Evolutionary conservation across 2,797 vertebrate species (phyloP).

Genomic region (Trematomus bernacchii): DNA sequence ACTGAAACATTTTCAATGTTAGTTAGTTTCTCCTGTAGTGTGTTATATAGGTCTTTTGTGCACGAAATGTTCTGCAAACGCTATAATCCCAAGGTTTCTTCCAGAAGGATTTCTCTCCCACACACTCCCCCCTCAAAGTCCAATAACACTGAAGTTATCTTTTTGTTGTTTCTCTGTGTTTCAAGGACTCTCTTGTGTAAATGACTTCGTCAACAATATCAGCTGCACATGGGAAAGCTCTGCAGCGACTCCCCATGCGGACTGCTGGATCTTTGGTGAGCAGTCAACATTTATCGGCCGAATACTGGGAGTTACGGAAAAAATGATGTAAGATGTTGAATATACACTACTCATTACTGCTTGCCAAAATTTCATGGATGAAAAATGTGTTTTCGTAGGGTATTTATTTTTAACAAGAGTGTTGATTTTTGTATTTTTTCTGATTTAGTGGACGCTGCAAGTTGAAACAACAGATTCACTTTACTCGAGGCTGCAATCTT

Average conservation of each 20-base stretch:
- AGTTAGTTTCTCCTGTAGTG: too few relatives aligned
- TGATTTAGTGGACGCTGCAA: constrained; percentile 59
- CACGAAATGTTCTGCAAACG: too few relatives aligned
- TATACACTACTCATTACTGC: neutral
- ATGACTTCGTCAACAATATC: constrained; percentile 74
- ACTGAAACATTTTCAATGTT: neutral
- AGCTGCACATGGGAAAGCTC: constrained; percentile 72
- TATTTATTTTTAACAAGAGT: neutral
- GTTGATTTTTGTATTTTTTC: constrained; percentile 3
- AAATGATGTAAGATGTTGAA: constrained; percentile 9
- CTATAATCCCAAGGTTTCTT: too few relatives aligned
- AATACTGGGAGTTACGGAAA: rapidly evolving
- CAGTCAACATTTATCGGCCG: rapidly evolving
- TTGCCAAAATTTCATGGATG: too few relatives aligned
- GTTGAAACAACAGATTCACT: constrained; percentile 37
- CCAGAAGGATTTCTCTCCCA: too few relatives aligned
- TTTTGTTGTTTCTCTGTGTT: constrained; percentile 6
- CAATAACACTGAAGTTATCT: constrained; percentile 4
- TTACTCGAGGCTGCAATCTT: constrained; percentile 69
- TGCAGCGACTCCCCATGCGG: neutral
- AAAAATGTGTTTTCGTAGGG: neutral
- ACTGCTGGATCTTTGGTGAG: constrained; percentile 58
- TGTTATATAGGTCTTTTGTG: too few relatives aligned
- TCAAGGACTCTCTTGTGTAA: constrained; percentile 79
- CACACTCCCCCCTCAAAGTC: neutral